Evolutionary conservation across 1,140 invertebrate genomes (phyloP).

Genomic region (honey bee (Apis mellifera)): Amel_HAv3.1 CM009946.2:3088501-3089000

Average conservation of each 20-base stretch:
- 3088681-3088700: constrained; percentile 91
- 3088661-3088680: constrained; percentile 90
- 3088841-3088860: too few relatives aligned
- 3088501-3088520: constrained; percentile 97
- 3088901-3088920: too few relatives aligned
- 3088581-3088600: constrained; percentile 93
- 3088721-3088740: constrained; percentile 93
- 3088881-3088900: too few relatives aligned
- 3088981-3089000: too few relatives aligned
- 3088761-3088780: constrained; percentile 95
- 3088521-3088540: constrained; percentile 94
- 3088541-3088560: constrained; percentile 94
- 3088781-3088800: constrained; percentile 92
- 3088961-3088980: too few relatives aligned
- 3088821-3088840: constrained; percentile 65
- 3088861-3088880: too few relatives aligned
- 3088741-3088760: constrained; percentile 96
- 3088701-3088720: constrained; percentile 94
- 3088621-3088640: constrained; percentile 96
- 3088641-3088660: constrained; percentile 98
- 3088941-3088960: too few relatives aligned
- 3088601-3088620: constrained; percentile 97
- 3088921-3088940: too few relatives aligned
- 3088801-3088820: constrained; percentile 88
- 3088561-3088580: constrained; percentile 89